Percentiles rank a stretch among this genome's conserved stretches.
Conservation (phyloP, 2,113 vertebrate genomes). For the Tenebrosternarchus preto region DNA sequence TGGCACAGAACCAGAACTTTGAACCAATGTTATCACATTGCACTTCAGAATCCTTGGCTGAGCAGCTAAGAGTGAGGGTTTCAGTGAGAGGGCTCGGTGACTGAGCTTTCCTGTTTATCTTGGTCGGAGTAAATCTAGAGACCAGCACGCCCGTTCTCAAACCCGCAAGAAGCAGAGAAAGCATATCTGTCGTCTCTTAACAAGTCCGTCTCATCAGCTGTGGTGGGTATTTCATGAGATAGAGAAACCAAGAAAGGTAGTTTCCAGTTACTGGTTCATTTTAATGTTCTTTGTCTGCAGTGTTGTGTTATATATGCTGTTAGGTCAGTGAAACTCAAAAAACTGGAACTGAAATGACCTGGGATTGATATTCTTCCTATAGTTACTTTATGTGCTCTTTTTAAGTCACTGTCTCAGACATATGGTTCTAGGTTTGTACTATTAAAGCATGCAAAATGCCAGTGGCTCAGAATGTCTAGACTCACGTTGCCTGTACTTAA, state of each 20-base stretch:
- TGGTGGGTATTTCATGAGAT: background rate
- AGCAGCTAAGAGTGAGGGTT: background rate
- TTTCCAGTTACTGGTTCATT: background rate
- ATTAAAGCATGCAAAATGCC: background rate
- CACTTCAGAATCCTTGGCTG: constrained; percentile 8
- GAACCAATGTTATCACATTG: background rate
- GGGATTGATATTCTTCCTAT: background rate
- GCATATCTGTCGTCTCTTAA: background rate
- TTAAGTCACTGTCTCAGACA: too few species aligned
- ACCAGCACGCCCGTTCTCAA: constrained; percentile 1
- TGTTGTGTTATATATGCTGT: background rate
- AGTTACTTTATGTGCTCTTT: background rate
- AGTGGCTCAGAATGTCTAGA: background rate
- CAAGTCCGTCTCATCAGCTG: background rate
- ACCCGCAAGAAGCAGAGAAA: constrained; percentile 18
- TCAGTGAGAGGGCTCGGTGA: background rate
- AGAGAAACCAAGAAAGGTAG: background rate
- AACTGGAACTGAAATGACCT: background rate
- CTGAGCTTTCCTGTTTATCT: constrained; percentile 16
- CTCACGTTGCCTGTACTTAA: background rate
- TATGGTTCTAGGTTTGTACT: background rate
- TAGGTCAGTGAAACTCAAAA: background rate
- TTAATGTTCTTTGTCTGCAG: background rate
- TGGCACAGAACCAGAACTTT: constrained; percentile 26
- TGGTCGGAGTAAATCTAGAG: constrained; percentile 7